These are phyloP conservation scores for Heliconius aoede DNA, from an alignment of 2,888 invertebrate species.

Conservation along the genomic window DNA sequence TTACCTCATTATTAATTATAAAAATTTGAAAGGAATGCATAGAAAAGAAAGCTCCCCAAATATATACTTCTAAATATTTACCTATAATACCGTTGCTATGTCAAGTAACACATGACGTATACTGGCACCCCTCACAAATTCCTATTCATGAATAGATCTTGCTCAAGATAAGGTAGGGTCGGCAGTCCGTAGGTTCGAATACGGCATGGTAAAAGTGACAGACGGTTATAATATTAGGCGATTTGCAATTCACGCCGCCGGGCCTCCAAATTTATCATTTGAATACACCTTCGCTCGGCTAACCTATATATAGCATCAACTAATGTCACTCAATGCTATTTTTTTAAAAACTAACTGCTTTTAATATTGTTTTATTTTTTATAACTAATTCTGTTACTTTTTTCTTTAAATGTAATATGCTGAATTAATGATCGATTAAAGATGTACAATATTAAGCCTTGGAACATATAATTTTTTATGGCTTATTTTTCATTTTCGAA, in stretches of 20 bases:
- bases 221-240: conserved; percentile 32
- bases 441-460: too few species aligned
- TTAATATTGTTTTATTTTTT: too few species aligned
- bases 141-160: conserved; percentile 22
- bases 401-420: too few species aligned
- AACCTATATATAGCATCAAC: conserved; percentile 18
- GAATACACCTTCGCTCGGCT: conserved; percentile 31
- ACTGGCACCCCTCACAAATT: conserved; percentile 3
- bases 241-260: conserved; percentile 52
- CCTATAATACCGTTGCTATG: not conserved
- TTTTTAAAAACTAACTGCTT: not conserved
- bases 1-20: too few species aligned
- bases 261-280: conserved; percentile 49
- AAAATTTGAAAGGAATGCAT: too few species aligned
- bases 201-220: conserved; percentile 8
- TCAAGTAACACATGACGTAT: conserved; percentile 2
- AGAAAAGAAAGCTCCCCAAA: not conserved
- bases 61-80: not conserved
- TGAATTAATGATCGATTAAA: too few species aligned
- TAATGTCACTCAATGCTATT: conserved; percentile 11
- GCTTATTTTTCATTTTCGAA: too few species aligned
- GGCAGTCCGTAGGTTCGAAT: conserved; percentile 10
- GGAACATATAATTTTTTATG: too few species aligned
- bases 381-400: too few species aligned
- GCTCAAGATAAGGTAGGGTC: conserved; percentile 14